Conservation (phyloP, 2,797 vertebrate genomes). For the Alca torda region DNA sequence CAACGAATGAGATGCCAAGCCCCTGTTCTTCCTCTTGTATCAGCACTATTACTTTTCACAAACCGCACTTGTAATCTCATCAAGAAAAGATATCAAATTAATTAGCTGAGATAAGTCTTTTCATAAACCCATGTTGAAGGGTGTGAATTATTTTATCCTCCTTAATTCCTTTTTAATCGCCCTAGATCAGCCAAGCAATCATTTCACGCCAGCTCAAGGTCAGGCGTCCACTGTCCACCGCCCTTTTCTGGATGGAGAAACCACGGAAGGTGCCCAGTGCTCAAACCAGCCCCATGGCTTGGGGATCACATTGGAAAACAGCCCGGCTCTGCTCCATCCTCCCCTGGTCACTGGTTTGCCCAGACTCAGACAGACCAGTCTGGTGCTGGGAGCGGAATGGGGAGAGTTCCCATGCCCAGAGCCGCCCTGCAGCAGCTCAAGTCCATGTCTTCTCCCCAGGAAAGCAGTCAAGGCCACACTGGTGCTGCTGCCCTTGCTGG, state of each 20-base stretch:
- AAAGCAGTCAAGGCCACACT: slow-evolving; percentile 93
- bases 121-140: not conserved
- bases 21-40: not conserved
- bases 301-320: not conserved
- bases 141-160: not conserved
- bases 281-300: not conserved
- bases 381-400: not conserved
- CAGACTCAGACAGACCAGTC: not conserved
- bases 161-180: slow-evolving; percentile 32
- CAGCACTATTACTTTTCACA: not conserved
- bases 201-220: not conserved
- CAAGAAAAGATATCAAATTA: slow-evolving; percentile 24
- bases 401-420: not conserved
- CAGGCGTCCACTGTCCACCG: not conserved
- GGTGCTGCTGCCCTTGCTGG: slow-evolving; percentile 89
- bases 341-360: not conserved
- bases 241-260: not conserved
- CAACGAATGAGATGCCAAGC: not conserved
- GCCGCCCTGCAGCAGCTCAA: not conserved
- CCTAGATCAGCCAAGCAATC: not conserved
- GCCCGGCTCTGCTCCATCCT: not conserved
- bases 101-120: slow-evolving; percentile 9
- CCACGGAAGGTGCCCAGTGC: not conserved
- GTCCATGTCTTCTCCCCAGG: slow-evolving; percentile 58
- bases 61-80: not conserved